Base-by-base conservation (phyloP, 2,888 invertebrate genomes). In the Heliconius charithonia region DNA sequence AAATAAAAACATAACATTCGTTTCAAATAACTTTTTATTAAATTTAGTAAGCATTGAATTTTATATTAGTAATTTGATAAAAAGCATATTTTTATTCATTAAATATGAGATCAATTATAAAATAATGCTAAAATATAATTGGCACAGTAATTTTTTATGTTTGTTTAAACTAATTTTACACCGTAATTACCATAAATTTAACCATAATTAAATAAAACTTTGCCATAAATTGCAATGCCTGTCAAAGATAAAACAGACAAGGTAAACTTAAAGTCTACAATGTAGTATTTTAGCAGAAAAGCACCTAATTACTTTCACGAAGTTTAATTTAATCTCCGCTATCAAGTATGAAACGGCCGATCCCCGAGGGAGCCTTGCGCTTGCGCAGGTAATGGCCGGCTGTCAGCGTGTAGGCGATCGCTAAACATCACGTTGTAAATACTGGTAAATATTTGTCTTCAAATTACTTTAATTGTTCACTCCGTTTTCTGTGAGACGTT, bases 391-490 rank as follows among this genome's bases (percentile, higher is more conserved):
- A 92, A 93, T 91, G 86, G 89, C 82, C 83, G 87, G 85, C 91
- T 93, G 92, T 92, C 93, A 90, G 84, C 88, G 89, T 88, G 93
- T 92, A 90, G 92, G 92, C 89, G 91, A 89, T 88, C 89, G 88
- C 89, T 91, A 89, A 91, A 90, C 91, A 91, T 90, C 89, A 87
- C 86, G 87, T 90, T 89, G 90, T 91, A 91, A 89, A 87, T 89
- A 90, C 89, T 82, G 87, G 90, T 90, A 92, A 93, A 93, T 93
- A 93, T 93, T 93, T 93, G 92, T 93, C 93, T 93, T 92, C 88
- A 85, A 87, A 87, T 93, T 92, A 91, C 89, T 86, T 87, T 90
- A 89, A 92, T 92, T 84, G 84, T 83, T 83, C 81, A 72, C 73
- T 77, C 75, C 78, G 80, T 79, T 72, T 79, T 77, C 77, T 78